These are phyloP conservation scores for Drosophila barbarae DNA, from an alignment of 2,888 invertebrate genomes.

Conservation along the genomic window DNA sequence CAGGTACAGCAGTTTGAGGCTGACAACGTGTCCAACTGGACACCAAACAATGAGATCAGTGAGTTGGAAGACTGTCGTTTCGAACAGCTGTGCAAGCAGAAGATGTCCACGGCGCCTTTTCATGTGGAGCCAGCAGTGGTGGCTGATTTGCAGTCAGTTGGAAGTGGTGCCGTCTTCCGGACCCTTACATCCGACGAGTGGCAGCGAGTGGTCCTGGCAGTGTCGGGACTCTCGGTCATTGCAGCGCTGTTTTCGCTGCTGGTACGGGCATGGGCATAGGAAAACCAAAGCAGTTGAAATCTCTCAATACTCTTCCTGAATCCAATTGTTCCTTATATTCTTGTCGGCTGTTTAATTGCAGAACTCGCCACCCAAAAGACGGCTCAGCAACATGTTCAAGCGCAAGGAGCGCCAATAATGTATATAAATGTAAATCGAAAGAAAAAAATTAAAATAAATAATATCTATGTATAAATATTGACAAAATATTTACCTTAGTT, in stretches of 20 bases:
- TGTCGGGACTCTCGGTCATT: constrained; percentile 33
- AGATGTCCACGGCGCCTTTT: constrained; percentile 74
- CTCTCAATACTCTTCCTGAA: neutral
- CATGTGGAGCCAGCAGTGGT: constrained; percentile 50
- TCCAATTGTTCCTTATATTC: constrained; percentile 11
- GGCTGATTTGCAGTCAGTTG: constrained; percentile 49
- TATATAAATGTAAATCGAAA: constrained; percentile 3
- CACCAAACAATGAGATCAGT: neutral
- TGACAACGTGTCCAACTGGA: constrained; percentile 25
- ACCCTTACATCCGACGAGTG: constrained; percentile 49
- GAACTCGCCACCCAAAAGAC: constrained; percentile 78
- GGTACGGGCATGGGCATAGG: constrained; percentile 1
- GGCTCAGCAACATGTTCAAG: constrained; percentile 78
- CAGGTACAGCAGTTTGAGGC: constrained; percentile 34
- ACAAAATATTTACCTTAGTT: neutral
- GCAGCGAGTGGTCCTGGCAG: constrained; percentile 45
- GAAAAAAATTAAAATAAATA: neutral
- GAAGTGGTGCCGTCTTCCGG: constrained; percentile 52
- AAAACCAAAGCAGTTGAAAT: constrained; percentile 9
- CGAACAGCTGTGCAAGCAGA: constrained; percentile 67
- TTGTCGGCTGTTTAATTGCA: constrained; percentile 47
- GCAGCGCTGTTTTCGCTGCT: constrained; percentile 5
- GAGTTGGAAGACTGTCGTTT: constrained; percentile 49
- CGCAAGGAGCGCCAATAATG: constrained; percentile 64
- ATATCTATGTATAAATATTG: constrained; percentile 13